Base-by-base conservation (phyloP, 2,888 invertebrate genomes). In the Prosapia bicincta region DNA sequence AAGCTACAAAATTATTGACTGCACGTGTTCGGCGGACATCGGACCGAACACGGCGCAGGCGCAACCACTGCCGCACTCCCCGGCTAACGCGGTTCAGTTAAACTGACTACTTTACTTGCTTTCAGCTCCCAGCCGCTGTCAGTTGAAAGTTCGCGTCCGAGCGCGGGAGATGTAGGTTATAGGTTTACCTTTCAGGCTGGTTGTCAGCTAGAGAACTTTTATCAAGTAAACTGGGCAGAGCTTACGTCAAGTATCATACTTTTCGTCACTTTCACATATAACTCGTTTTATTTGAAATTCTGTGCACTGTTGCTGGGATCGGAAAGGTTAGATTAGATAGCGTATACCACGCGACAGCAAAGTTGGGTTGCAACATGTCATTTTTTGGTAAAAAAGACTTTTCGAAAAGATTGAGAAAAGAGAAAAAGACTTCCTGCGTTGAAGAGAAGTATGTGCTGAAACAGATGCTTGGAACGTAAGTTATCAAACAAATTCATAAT, bases 381-480 rank as follows among this genome's bases (percentile, higher is more conserved):
- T 90, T 95, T 82, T 96, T 95, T 88, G 72, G 72, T 15, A 95
- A 95, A 87, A 94, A 94, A 86, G 94, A 94, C 85, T 90, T 92
- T 79, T 92, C 93, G 80, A 94, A 93, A 86, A 94, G 93, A 86
- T 89, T 88, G 79, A 92, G 90, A 85, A 93, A 94, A 83, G 86
- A 89, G 69, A 93, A 93, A 82, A 93, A 79, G 86, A 90, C 91
- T 82, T 89, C 93, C 81, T 92, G 92, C 81, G 92, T 97, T 82
- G 96, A 96, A 84, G 96, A 96, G 84, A 96, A 95, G 87, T 97
- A 96, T 86, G 88, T 89, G 83, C 89, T 97, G 80, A 96, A 96
- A 87, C 96, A 96, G 86, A 88, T 96, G 80, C 89, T 97, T 79
- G 97, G 97, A 85, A 97, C 96, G 90, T 92, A 89, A 90, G 90